Evolutionary conservation across 2,797 vertebrate species (phyloP), one percentile per base, ranked within the genome.

Genomic region (Buphagus erythrorhynchus): DNA sequence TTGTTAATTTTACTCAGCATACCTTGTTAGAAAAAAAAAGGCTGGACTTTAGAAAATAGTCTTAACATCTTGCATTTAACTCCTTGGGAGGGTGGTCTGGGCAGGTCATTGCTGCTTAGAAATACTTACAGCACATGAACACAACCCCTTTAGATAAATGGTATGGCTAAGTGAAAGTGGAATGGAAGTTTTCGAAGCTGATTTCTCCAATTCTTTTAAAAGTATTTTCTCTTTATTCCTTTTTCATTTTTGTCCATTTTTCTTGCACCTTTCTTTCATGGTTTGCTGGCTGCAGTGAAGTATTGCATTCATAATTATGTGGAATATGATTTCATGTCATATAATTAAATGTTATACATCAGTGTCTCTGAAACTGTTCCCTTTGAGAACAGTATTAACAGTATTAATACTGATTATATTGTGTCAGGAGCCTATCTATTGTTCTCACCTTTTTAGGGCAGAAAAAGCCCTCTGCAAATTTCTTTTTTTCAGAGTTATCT

Each of bases 291-390:
- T 86, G 36, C 69, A 59, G 29, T 92, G 69, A 89, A 76, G 38
- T 93, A 86, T 21, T 76, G 49, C 36, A 29, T 88, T 93, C 29
- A 22, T 95, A 85, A 95, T 95, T 92, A 82, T 22, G 59, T 51
- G 59, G 77, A 93, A 67, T 84, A 63, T 22, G 11, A 69, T 86
- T 94, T 88, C 25, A 8, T 86, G 55, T 92, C 24, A 46, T 61
- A 19, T 79, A 75, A 86, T 92, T 76, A 76, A 69, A 75, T 72
- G 29, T 55, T 74, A 85, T 92, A 62, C 31, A 66, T 95, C 58
- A 65, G n/a, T 69, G 57, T 87, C 61, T 89, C 42, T n/a, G 65
- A 91, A 77, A 71, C 65, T 55, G 38, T 65, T 89, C 42, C 38
- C 49, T 95, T 72, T 65, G 69, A 81, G 72, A 73, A 57, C 19